These are phyloP conservation scores for Strigamia crassipes DNA, from an alignment of 2,888 invertebrate genomes.

Conservation along the genomic window DNA sequence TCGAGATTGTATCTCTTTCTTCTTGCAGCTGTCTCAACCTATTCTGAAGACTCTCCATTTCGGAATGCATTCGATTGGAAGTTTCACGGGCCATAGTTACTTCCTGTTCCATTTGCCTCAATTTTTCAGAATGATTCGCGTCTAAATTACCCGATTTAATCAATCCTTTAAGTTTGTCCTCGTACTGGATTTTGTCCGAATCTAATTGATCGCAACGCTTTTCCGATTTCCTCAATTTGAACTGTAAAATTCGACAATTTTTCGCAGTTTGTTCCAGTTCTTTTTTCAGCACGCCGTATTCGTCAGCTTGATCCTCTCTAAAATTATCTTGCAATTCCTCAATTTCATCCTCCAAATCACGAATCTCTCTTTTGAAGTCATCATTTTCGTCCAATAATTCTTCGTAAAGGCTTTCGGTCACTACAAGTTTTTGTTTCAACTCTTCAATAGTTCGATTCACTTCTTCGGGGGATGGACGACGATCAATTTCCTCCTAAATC, in stretches of 20 bases:
- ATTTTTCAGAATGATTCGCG: slow-evolving; percentile 64
- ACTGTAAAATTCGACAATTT: slow-evolving; percentile 96
- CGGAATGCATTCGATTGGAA: slow-evolving; percentile 67
- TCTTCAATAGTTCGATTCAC: slow-evolving; percentile 70
- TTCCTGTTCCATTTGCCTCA: slow-evolving; percentile 84
- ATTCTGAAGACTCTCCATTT: slow-evolving; percentile 70
- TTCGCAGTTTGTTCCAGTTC: slow-evolving; percentile 96
- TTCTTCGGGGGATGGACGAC: slow-evolving; percentile 53
- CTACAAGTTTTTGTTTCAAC: slow-evolving; percentile 78
- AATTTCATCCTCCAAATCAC: slow-evolving; percentile 94
- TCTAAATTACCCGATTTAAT: slow-evolving; percentile 55
- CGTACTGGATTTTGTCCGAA: slow-evolving; percentile 74
- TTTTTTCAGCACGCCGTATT: slow-evolving; percentile 89
- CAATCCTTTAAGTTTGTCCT: slow-evolving; percentile 58
- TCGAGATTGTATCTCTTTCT: slow-evolving; percentile 48
- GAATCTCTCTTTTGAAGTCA: slow-evolving; percentile 87
- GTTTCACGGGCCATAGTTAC: slow-evolving; percentile 78
- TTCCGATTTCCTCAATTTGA: slow-evolving; percentile 95
- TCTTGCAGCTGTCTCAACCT: slow-evolving; percentile 60
- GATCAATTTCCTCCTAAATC: slow-evolving; percentile 53
- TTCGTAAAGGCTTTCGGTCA: slow-evolving; percentile 89
- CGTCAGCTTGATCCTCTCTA: slow-evolving; percentile 95
- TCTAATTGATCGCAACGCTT: slow-evolving; percentile 77
- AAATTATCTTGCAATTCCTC: slow-evolving; percentile 99
- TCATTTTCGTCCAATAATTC: slow-evolving; percentile 96